Evolutionary conservation across 2,888 invertebrate genomes (phyloP).

Genomic region (Aphodius granarius): DNA sequence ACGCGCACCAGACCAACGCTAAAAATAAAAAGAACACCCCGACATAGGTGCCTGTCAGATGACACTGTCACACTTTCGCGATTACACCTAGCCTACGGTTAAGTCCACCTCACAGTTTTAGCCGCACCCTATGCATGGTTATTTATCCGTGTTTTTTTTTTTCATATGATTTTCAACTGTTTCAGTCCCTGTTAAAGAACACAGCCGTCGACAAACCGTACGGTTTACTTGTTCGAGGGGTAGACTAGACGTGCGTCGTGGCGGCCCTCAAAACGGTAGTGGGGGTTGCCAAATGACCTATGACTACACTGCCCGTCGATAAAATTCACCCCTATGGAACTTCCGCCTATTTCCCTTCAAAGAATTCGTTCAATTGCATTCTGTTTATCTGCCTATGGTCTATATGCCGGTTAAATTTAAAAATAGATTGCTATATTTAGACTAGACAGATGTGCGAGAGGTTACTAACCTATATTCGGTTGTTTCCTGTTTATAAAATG

Average conservation of each 20-base stretch:
- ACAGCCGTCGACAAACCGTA: slow-evolving; percentile 32
- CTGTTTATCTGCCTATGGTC: not conserved
- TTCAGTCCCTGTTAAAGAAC: slow-evolving; percentile 24
- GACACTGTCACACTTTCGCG: slow-evolving; percentile 1
- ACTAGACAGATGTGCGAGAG: not conserved
- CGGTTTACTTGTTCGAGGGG: slow-evolving; percentile 23
- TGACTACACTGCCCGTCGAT: not conserved
- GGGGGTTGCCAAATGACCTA: slow-evolving; percentile 35
- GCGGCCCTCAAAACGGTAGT: slow-evolving; percentile 27
- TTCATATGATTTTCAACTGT: slow-evolving; percentile 19
- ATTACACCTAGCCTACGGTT: not conserved
- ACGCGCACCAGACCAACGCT: slow-evolving; percentile 1
- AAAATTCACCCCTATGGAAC: not conserved
- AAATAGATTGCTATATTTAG: not conserved
- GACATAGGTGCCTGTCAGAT: slow-evolving; percentile 24
- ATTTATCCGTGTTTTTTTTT: slow-evolving; percentile 18
- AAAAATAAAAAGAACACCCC: slow-evolving; percentile 22
- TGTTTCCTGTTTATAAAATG: not conserved
- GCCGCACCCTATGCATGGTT: slow-evolving; percentile 1
- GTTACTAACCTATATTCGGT: not conserved
- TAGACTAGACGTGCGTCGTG: slow-evolving; percentile 46
- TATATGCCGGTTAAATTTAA: not conserved
- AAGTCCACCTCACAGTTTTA: slow-evolving; percentile 5
- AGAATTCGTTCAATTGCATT: not conserved
- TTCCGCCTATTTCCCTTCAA: not conserved